Conservation (phyloP, 2,888 invertebrate genomes). For the Aspidiotus rigidus region DNA sequence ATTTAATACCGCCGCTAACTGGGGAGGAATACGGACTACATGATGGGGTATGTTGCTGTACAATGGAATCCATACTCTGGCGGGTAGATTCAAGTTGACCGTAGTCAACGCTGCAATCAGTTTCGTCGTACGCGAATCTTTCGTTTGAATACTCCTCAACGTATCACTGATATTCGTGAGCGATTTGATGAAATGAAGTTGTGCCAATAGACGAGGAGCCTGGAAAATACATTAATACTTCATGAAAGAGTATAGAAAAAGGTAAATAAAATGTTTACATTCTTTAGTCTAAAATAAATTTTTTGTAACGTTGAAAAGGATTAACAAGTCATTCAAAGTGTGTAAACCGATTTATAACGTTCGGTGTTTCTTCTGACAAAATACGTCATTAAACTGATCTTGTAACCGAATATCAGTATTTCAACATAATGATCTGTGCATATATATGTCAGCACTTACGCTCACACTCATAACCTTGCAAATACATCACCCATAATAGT, state of each 20-base stretch:
- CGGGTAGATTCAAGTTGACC: constrained; percentile 92
- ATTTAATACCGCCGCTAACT: constrained; percentile 94
- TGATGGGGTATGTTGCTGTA: constrained; percentile 64
- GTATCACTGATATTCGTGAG: constrained; percentile 77
- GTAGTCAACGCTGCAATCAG: constrained; percentile 86
- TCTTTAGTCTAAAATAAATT: no score
- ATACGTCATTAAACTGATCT: no score
- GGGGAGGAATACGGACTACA: constrained; percentile 91
- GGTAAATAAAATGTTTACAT: background rate
- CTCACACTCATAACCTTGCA: no score
- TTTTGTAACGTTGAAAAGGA: constrained; percentile 15
- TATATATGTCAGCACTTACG: no score
- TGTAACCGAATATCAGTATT: no score
- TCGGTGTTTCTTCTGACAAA: no score
- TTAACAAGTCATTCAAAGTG: background rate
- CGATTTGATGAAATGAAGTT: constrained; percentile 79
- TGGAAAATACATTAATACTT: constrained; percentile 40
- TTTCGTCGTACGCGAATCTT: constrained; percentile 85
- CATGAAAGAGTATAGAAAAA: background rate
- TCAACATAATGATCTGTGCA: no score
- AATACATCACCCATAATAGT: no score
- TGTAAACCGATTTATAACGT: background rate
- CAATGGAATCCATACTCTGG: constrained; percentile 94
- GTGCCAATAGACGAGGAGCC: constrained; percentile 73
- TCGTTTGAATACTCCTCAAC: constrained; percentile 68